Evolutionary conservation across 2,113 vertebrate genomes (phyloP), one percentile per base, ranked within the genome.

Genomic region (Urocitellus parryii): DNA sequence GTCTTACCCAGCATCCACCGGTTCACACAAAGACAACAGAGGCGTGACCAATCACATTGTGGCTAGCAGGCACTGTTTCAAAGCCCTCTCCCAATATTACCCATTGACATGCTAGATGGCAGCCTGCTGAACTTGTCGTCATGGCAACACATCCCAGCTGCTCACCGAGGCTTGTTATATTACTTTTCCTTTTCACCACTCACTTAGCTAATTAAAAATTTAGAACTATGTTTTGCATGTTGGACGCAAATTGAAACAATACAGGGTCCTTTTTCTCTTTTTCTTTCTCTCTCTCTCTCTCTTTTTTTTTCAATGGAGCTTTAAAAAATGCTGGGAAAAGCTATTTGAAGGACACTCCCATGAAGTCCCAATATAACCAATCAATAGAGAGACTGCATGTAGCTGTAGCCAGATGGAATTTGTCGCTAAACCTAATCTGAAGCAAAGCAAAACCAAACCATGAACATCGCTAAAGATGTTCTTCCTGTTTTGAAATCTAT

Each of bases 21-120:
- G 98, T 97, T 98, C 98, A 99, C 99, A 99, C 99, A 99, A 99
- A 99, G 99, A 99, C 99, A 99, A 99, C 99, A 99, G 99, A 99
- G 99, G 99, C 99, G 99, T 99, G 99, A 99, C 99, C 99, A 99
- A 99, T 99, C 99, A 99, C 99, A 98, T 95, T 98, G 98, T 97
- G 98, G 98, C 98, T 98, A 97, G 98, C 98, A 98, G 98, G 98
- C 98, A 97, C 98, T 91, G 97, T 97, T 98, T 98, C 97, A 98
- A 98, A 98, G 98, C 99, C 98, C 98, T 98, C 98, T 98, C 99
- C 98, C 98, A 96, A 98, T 98, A 98, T 98, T 98, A 98, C 99
- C 98, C 98, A 98, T 98, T 98, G 99, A 99, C 99, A 98, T 97
- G 98, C 98, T 98, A 96, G 97, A 98, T 98, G 99, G 99, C 98